Evolutionary conservation across 2,797 vertebrate genomes (phyloP).

Genomic region (Acanthurus tractus): DNA sequence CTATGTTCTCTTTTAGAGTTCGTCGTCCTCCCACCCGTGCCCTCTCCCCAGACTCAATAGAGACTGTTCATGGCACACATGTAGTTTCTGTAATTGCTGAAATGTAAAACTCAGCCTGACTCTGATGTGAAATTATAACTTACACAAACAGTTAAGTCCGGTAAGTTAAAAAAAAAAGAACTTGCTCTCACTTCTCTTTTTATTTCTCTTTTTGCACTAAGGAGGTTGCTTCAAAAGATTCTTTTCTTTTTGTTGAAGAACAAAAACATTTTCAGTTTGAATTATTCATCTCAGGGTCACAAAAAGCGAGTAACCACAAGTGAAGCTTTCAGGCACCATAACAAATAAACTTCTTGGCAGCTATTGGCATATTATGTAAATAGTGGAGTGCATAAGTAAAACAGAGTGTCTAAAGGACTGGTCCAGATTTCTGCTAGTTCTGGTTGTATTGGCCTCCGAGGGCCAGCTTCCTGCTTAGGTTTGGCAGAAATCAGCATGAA

Average conservation of each 20-base stretch:
- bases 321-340: slow-evolving; percentile 80
- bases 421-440: slow-evolving; percentile 70
- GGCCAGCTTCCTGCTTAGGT: slow-evolving; percentile 74
- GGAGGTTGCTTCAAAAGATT: slow-evolving; percentile 67
- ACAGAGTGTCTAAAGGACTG: slow-evolving; percentile 65
- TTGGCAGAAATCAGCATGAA: slow-evolving; percentile 76
- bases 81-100: slow-evolving; percentile 85
- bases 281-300: slow-evolving; percentile 76
- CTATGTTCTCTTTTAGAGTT: slow-evolving; percentile 78
- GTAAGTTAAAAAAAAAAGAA: slow-evolving; percentile 63
- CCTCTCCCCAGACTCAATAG: slow-evolving; percentile 82
- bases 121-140: slow-evolving; percentile 85
- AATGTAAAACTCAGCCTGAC: slow-evolving; percentile 81
- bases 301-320: slow-evolving; percentile 78
- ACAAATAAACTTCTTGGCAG: slow-evolving; percentile 79
- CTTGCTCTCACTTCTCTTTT: slow-evolving; percentile 77
- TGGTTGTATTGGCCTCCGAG: slow-evolving; percentile 65
- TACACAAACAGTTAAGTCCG: slow-evolving; percentile 81
- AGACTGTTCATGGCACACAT: slow-evolving; percentile 83
- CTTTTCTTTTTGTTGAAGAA: slow-evolving; percentile 54
- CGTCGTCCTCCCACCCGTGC: slow-evolving; percentile 59
- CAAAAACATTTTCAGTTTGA: slow-evolving; percentile 80
- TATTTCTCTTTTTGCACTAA: slow-evolving; percentile 43
- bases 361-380: slow-evolving; percentile 83
- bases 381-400: slow-evolving; percentile 75